Evolutionary conservation across 2,797 vertebrate genomes (phyloP), one percentile per base, ranked within the genome.

Genomic region (Rhincodon typus): DNA sequence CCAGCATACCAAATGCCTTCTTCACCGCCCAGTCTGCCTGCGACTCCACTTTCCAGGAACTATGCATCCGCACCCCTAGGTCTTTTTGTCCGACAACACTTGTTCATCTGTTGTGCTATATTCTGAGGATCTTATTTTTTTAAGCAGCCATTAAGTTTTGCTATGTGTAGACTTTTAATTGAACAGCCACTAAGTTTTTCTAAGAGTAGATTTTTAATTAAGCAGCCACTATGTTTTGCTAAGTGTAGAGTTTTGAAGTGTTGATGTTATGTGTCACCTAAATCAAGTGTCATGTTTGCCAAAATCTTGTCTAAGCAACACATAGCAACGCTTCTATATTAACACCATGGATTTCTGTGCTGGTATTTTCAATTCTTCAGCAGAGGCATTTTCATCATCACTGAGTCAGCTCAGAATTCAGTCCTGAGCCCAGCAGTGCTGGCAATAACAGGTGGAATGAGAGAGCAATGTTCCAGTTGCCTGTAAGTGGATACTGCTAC

Each of bases 381-480:
- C 38, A 46, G 70, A 30, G 42, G 53, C 25, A 70, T 30, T 74
- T 77, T 95, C 30, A 74, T 57, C 94, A 95, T 57, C 94, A 27
- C 53, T 53, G 53, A 95, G 42, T 34, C 42, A 95, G 94, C 30
- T 53, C 69, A 94, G 46, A 19, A 70, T 70, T 50, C 67, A 27
- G 38, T 94, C n/a, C 38, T 46, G 53, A 77, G 70, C 3, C 10
- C 30, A 95, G 94, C 70, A 94, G 66, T n/a, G 57, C 42, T 57
- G 30, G 4, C 46, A 74, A 8, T 74, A 70, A 77, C 94, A 95
- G 94, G 94, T 95, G 94, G 70, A 94, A 70, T 6, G 27, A 94
- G 93, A 50, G 93, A 50, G 30, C 93, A 34, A 5, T 1, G 53
- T 30, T 77, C 53, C 70, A 57, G 94, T 46, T 95, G 42, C 27